phyloP scores from a whole-genome alignment of 2,113 vertebrate species.

The Rousettus leschenaultii region DNA sequence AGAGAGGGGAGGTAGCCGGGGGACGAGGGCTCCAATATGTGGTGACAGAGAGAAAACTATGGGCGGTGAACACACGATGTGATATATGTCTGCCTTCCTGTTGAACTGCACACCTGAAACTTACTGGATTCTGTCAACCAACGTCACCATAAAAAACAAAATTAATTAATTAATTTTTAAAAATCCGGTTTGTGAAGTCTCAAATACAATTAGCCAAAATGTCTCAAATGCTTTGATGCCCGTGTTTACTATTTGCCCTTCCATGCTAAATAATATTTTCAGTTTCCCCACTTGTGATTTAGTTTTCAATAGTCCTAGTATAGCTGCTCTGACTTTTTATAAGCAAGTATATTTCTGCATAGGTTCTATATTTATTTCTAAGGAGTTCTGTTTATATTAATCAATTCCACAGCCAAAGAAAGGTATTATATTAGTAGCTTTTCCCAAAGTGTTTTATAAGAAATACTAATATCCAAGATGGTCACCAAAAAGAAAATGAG shows the following conservation, averaged over 20 bases:
- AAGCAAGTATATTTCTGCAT: background rate
- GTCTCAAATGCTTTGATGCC: background rate
- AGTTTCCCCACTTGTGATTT: background rate
- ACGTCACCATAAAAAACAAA: too few species aligned
- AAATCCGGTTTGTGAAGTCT: background rate
- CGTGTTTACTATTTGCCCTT: background rate
- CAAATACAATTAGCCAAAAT: background rate
- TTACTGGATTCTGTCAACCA: too few species aligned
- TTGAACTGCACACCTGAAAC: too few species aligned
- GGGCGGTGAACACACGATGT: too few species aligned
- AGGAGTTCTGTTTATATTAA: background rate
- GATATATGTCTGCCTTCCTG: too few species aligned
- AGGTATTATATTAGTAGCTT: background rate
- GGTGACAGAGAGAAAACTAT: too few species aligned
- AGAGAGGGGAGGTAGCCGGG: too few species aligned
- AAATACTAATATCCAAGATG: constrained; percentile 22
- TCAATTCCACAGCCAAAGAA: constrained; percentile 16
- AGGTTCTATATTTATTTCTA: background rate
- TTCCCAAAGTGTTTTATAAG: background rate
- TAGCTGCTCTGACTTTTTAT: background rate
- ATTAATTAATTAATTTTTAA: too few species aligned
- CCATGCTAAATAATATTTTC: background rate
- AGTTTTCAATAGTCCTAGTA: background rate
- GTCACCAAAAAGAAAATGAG: background rate
- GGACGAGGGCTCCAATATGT: too few species aligned